Conservation (phyloP, 2,113 vertebrate species). For the Antechinus stuartii region DNA sequence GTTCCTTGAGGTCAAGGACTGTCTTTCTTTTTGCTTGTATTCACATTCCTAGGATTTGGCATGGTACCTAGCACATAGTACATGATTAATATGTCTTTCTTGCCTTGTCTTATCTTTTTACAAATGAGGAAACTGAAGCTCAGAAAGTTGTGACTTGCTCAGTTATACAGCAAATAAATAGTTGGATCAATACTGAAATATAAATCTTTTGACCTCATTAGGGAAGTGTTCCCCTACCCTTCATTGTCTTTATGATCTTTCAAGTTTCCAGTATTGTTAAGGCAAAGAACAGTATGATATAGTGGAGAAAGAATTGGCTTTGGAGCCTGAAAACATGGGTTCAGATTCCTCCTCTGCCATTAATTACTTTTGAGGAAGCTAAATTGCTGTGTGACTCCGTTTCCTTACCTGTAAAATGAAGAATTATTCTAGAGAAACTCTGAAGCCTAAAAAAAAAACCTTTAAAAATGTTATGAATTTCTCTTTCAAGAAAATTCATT, state of each 20-base stretch:
- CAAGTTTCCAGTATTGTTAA: background rate
- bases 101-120: background rate
- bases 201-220: background rate
- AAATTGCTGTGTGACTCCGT: background rate
- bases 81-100: background rate
- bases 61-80: background rate
- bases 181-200: background rate
- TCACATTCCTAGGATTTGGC: background rate
- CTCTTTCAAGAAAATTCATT: slow-evolving; percentile 44
- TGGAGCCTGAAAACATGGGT: background rate
- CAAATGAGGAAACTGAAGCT: background rate
- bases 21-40: background rate
- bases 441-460: slow-evolving; percentile 20
- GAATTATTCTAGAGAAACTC: background rate
- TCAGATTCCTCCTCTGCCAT: background rate
- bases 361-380: background rate
- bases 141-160: background rate
- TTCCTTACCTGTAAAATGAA: slow-evolving; percentile 45
- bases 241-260: background rate
- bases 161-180: background rate
- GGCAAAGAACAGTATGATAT: background rate
- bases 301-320: background rate
- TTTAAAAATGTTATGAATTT: slow-evolving; percentile 39
- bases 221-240: background rate
- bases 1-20: background rate